Conservation (phyloP, 1,140 invertebrate genomes). For the Capitella teleta region DNA sequence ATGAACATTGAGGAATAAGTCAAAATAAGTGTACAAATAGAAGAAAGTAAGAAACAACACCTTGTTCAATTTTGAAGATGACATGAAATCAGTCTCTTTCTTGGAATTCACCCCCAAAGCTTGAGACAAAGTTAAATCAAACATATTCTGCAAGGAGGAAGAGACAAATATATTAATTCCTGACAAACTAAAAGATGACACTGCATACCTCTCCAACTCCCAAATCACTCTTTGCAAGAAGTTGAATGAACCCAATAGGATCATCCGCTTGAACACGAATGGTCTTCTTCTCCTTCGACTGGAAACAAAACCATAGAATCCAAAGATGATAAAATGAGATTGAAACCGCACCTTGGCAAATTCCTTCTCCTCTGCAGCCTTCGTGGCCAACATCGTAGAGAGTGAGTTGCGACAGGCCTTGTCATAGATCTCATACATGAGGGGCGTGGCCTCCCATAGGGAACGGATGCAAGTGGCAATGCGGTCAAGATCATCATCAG, state of each 20-base stretch:
- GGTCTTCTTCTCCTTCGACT: constrained; percentile 48
- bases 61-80: constrained; percentile 56
- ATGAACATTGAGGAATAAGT: no score
- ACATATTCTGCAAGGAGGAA: constrained; percentile 56
- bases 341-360: constrained; percentile 41
- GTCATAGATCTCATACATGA: constrained; percentile 66
- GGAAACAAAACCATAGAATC: constrained; percentile 6
- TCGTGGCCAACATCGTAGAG: constrained; percentile 71
- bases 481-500: constrained; percentile 88
- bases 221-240: constrained; percentile 58
- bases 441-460: constrained; percentile 59
- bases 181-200: background rate
- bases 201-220: constrained; percentile 50
- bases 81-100: constrained; percentile 49
- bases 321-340: background rate
- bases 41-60: constrained; percentile 21
- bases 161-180: background rate
- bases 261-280: constrained; percentile 72
- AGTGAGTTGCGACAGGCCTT: constrained; percentile 67
- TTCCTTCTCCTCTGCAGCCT: constrained; percentile 59
- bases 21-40: no score
- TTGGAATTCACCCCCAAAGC: constrained; percentile 62
- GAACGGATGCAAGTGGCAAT: constrained; percentile 64
- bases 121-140: constrained; percentile 86
- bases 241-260: constrained; percentile 73